A percentile compares a stretch with the other conserved stretches of the same genome.
Conservation (phyloP, 1,140 invertebrate species). For the Sycophaga agraensis region DNA sequence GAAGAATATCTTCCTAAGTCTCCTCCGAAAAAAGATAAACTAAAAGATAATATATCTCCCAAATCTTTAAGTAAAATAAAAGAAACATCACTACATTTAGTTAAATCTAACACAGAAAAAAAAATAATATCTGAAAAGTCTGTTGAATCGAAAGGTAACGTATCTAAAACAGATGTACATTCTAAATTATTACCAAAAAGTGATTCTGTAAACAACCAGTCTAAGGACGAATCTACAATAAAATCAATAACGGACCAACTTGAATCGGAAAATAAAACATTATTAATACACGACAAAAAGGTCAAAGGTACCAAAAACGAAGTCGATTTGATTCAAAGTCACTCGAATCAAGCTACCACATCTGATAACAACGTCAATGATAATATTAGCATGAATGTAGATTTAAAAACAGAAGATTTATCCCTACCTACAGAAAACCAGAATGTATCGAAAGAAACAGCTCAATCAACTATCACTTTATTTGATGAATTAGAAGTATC, state of each 20-base stretch:
- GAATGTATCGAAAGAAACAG: no score
- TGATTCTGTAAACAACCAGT: not conserved
- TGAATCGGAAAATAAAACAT: not conserved
- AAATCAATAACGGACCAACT: not conserved
- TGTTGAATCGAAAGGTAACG: not conserved
- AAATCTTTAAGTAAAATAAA: slow-evolving; percentile 3
- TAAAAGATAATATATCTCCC: not conserved
- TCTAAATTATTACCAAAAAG: not conserved
- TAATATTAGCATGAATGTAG: no score
- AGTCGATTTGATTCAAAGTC: no score
- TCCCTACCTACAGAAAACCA: no score
- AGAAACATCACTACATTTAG: not conserved
- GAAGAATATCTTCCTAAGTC: slow-evolving; percentile 11
- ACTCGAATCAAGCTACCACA: no score
- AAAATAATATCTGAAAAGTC: not conserved
- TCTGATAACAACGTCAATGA: no score
- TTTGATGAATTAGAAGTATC: no score
- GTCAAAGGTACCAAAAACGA: not conserved
- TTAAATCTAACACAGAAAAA: slow-evolving; percentile 6
- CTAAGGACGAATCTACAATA: not conserved
- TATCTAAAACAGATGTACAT: not conserved
- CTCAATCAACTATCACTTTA: no score
- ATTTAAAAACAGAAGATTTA: no score
- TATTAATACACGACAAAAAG: not conserved
- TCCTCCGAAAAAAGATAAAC: slow-evolving; percentile 6